Evolutionary conservation across 2,113 vertebrate genomes (phyloP), one percentile per base, ranked within the genome.

Genomic region (Gallinago paraguaiae): DNA sequence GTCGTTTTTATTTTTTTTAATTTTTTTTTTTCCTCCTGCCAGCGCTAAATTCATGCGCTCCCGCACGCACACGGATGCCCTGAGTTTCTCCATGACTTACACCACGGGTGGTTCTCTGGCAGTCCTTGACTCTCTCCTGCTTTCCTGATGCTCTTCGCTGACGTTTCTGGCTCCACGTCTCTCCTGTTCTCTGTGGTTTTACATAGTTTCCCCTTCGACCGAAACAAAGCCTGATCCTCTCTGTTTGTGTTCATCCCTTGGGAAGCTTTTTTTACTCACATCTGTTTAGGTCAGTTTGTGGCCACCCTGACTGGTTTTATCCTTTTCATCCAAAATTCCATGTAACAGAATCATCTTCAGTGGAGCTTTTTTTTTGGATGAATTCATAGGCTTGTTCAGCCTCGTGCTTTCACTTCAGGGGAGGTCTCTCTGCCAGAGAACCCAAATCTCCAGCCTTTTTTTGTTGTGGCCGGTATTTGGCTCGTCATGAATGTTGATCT

Each of bases 11-110:
- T 39, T 39, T 39, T 39, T 10, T 39, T 39, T 39, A 12, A 39
- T 39, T 39, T 39, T 74, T 33, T 51, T 53, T 53, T 28, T 28
- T 28, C 20, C 7, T 23, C 76, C 56, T 86, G 72, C 82, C 59
- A 18, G 68, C 45, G 0, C 68, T 30, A 15, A 51, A 35, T 3
- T 4, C 61, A 3, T 11, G 30, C 2, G 7, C 4, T 6, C n/a
- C n/a, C 0, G 5, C 75, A 31, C 2, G 2, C 6, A 2, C 65
- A 31, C 0, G 10, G 28, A 24, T 3, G 4, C 4, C 1, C 53
- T 0, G 39, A 8, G 46, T 23, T 67, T 67, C 4, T 6, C 72
- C 30, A 51, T 37, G 80, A 17, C 83, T 86, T 46, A 4, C 18
- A 31, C 60, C 4, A 2, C 0, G 37, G 45, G 27, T 82, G 72